Conservation (phyloP, 2,797 vertebrate species). For the Chaenodraco wilsoni region DNA sequence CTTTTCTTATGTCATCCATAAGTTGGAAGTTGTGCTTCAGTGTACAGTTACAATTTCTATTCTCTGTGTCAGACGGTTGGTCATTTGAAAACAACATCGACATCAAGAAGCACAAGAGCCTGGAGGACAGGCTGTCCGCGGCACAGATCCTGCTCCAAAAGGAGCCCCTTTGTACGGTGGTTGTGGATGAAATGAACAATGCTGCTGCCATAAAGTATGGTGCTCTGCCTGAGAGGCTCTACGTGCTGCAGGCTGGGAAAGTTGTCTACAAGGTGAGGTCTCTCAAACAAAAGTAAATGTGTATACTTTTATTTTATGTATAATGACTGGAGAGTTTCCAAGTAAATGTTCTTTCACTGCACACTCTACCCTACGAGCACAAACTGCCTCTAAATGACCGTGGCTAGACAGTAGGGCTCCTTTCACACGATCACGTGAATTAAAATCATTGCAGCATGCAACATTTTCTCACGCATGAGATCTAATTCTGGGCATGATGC, state of each 20-base stretch:
- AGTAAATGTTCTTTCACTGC: background rate
- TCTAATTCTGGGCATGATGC: conserved; percentile 21
- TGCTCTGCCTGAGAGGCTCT: conserved; percentile 91
- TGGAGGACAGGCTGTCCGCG: conserved; percentile 88
- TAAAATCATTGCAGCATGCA: background rate
- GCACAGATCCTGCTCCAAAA: conserved; percentile 87
- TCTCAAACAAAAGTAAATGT: background rate
- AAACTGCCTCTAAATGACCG: no score
- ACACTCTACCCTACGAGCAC: background rate
- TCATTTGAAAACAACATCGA: conserved; percentile 91
- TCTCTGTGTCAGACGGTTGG: conserved; percentile 87
- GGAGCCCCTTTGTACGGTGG: conserved; percentile 86
- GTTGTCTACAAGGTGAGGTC: conserved; percentile 89
- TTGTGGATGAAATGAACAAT: conserved; percentile 91
- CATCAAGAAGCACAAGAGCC: conserved; percentile 87
- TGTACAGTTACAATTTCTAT: background rate
- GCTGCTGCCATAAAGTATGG: conserved; percentile 85
- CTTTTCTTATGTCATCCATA: background rate
- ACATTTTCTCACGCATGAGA: conserved; percentile 17
- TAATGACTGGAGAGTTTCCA: background rate
- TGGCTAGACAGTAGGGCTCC: background rate
- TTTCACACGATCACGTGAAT: conserved; percentile 5
- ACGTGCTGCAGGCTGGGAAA: conserved; percentile 87
- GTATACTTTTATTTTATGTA: background rate
- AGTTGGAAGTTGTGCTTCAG: background rate